Conservation (phyloP, 2,113 vertebrate genomes). For the Lepisosteus oculatus region DNA sequence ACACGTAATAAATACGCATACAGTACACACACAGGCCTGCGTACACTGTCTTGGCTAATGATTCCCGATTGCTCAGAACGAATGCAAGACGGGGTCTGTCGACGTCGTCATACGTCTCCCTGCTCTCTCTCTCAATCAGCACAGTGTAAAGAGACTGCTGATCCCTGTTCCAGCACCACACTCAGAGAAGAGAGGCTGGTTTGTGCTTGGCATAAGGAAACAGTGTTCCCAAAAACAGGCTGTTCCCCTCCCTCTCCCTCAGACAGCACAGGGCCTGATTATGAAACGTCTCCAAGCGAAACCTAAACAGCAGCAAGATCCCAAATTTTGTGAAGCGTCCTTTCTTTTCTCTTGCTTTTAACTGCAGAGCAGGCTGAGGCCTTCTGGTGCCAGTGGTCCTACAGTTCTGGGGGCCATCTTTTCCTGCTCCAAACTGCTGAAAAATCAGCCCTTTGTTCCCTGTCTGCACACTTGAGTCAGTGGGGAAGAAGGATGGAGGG, state of each 20-base stretch:
- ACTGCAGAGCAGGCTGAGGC: background rate
- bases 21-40: constrained; percentile 13
- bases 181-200: constrained; percentile 36
- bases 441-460: constrained; percentile 11
- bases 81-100: constrained; percentile 11
- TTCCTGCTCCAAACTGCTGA: background rate
- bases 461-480: constrained; percentile 2
- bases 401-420: constrained; percentile 6
- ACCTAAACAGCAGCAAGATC: background rate
- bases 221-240: constrained; percentile 27
- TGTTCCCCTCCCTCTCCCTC: background rate
- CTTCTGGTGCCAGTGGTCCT: constrained; percentile 16
- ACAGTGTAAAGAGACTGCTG: constrained; percentile 5
- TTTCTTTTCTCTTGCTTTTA: constrained; percentile 1
- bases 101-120: constrained; percentile 19
- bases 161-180: constrained; percentile 19
- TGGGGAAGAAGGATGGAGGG: background rate
- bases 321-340: background rate
- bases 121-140: constrained; percentile 37
- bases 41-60: constrained; percentile 21
- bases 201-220: constrained; percentile 41
- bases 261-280: constrained; percentile 2
- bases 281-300: constrained; percentile 15
- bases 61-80: constrained; percentile 21
- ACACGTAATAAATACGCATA: too few species aligned